Percentiles rank a stretch among this genome's conserved stretches.
These are phyloP conservation scores for Phortica variegata DNA, from an alignment of 1,140 invertebrate species.

Conservation along the genomic window DNA sequence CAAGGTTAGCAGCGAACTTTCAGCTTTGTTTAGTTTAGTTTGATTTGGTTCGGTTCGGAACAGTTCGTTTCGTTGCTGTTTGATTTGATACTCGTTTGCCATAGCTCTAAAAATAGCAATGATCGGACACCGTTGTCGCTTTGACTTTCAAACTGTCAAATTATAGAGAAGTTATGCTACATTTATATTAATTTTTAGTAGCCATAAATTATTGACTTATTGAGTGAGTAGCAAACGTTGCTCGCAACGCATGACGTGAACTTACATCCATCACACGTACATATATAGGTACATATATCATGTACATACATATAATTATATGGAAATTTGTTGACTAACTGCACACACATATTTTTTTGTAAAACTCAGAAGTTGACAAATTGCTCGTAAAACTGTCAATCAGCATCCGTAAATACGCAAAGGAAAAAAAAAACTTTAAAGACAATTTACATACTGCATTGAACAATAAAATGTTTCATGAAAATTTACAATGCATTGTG, in stretches of 20 bases:
- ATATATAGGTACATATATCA: too few relatives aligned
- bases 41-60: not conserved
- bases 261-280: slow-evolving; percentile 37
- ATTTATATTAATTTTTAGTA: slow-evolving; percentile 16
- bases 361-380: too few relatives aligned
- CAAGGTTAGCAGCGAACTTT: slow-evolving; percentile 17
- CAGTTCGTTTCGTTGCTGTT: too few relatives aligned
- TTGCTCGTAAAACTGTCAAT: slow-evolving; percentile 54
- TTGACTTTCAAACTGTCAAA: slow-evolving; percentile 52
- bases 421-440: slow-evolving; percentile 10
- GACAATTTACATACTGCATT: slow-evolving; percentile 4
- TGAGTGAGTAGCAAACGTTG: slow-evolving; percentile 15
- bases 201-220: not conserved
- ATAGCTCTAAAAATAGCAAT: slow-evolving; percentile 49
- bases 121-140: slow-evolving; percentile 35
- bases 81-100: too few relatives aligned
- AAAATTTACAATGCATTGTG: slow-evolving; percentile 1
- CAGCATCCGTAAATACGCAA: slow-evolving; percentile 37
- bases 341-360: too few relatives aligned
- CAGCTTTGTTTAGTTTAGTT: slow-evolving; percentile 18
- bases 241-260: slow-evolving; percentile 17
- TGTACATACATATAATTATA: slow-evolving; percentile 24
- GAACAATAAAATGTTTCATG: not conserved
- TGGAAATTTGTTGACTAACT: slow-evolving; percentile 51
- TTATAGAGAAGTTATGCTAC: slow-evolving; percentile 39